phyloP scores from a whole-genome alignment of 2,797 vertebrate species.

The Carduelis carduelis region DNA sequence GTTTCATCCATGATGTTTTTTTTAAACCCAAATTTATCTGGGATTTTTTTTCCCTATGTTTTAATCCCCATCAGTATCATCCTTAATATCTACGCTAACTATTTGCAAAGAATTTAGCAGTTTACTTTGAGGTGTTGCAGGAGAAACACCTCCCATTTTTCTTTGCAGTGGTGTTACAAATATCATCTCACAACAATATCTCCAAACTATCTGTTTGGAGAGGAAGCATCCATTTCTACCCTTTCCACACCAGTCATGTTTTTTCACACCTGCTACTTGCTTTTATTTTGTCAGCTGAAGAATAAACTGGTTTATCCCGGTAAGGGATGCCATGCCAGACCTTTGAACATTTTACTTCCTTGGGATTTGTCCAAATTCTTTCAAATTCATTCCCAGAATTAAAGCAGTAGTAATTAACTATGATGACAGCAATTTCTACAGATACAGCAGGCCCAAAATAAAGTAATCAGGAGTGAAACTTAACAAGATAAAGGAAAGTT shows the following conservation, averaged over 20 bases:
- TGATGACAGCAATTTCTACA: not conserved
- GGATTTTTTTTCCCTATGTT: no score
- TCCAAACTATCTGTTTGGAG: not conserved
- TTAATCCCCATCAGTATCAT: accelerated
- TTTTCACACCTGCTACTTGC: not conserved
- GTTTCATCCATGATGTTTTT: not conserved
- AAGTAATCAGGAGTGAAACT: not conserved
- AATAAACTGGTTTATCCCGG: not conserved
- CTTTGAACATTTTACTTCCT: not conserved
- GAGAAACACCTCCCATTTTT: not conserved
- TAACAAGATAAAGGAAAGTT: not conserved
- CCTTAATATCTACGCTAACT: not conserved
- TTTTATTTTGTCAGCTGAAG: not conserved
- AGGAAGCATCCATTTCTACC: not conserved
- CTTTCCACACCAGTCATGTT: not conserved
- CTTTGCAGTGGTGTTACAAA: not conserved
- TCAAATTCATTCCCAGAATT: not conserved
- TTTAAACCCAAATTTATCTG: accelerated
- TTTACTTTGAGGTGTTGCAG: not conserved
- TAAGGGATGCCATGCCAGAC: not conserved
- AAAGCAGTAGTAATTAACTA: not conserved
- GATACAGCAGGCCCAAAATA: not conserved
- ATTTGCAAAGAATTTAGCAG: not conserved
- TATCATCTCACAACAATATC: not conserved
- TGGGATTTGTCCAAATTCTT: not conserved